phyloP scores from a whole-genome alignment of 2,888 invertebrate species.

The Malachius bipustulatus region DNA sequence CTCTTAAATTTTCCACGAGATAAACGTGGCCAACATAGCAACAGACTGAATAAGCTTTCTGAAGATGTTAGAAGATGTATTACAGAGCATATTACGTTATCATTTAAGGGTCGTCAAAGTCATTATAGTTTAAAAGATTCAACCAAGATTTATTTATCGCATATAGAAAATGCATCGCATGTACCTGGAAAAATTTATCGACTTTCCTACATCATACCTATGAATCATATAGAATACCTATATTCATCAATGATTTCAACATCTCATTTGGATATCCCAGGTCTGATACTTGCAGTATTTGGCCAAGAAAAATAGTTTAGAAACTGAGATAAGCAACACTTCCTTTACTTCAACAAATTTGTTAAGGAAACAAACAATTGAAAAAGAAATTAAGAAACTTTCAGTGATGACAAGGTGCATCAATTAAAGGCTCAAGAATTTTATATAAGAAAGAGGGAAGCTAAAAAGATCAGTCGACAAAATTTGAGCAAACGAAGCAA shows the following conservation, averaged over 20 bases:
- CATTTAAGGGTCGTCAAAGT: conserved; percentile 13
- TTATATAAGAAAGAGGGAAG: conserved; percentile 1
- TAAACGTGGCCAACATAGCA: conserved; percentile 14
- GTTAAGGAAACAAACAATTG: no score
- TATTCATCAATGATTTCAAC: conserved; percentile 15
- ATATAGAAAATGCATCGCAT: conserved; percentile 14
- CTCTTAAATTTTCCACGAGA: conserved; percentile 11
- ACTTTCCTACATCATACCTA: conserved; percentile 12
- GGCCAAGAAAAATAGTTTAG: conserved; percentile 8
- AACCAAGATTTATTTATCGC: conserved; percentile 13
- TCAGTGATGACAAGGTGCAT: no score
- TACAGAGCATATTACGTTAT: conserved; percentile 11
- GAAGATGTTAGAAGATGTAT: conserved; percentile 10
- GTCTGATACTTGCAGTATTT: conserved; percentile 13
- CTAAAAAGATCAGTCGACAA: conserved; percentile 8
- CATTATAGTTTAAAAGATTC: conserved; percentile 17
- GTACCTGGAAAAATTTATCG: conserved; percentile 11
- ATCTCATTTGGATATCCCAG: conserved; percentile 16
- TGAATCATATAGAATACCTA: conserved; percentile 14
- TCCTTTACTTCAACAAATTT: no score
- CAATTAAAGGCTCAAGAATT: neutral
- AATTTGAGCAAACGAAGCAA: conserved; percentile 23
- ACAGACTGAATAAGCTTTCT: conserved; percentile 11
- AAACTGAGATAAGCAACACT: conserved; percentile 6
- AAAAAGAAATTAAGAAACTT: no score